Base-by-base conservation (phyloP, 1,140 invertebrate genomes). In the Zaprionus tsacasi region DNA sequence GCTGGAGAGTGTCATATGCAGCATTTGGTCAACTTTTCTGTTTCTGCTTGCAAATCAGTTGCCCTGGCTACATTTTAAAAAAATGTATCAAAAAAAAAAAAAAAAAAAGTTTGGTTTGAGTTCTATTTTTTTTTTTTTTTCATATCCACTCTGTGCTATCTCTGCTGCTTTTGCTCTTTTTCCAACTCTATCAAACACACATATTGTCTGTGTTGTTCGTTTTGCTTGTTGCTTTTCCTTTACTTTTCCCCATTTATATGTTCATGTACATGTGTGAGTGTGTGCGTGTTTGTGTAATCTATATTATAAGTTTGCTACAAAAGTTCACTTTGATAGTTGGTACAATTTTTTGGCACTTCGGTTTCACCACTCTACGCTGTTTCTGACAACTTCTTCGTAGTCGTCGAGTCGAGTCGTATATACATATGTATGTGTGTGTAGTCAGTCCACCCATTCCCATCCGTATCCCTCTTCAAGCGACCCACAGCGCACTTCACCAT, bases 21-120 rank as follows among this genome's bases (percentile, higher is more conserved):
- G 30, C 57, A 38, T 38, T 60, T 52, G 40, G 15, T 3, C n/a
- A 82, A 71, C 56, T 64, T 64, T 70, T 10, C 57, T 64, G 33
- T 65, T 38, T n/a, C 27, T 58, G 55, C 25, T 43, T 74, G 38
- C 30, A 8, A 38, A 33, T 40, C 48, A 33, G 55, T 75, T 82
- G 76, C 76, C 63, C 58, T 82, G 80, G 74, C 71, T 81, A 78
- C 79, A 82, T 81, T 86, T 82, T 27, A 87, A 82, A 86, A 87
- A 86, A 82, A 87, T 86, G 82, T 87, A 82, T 87, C 82, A 56
- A 87, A 82, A 86, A 81, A 87, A 78, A 81, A 86, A 74, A 87
- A 56, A 87, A 82, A 1, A 81, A 81, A 87, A 80, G 81, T 86
- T 78, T 86, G 54, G 82, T 70, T 73, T 13, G 69, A 82, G 72